Conservation (phyloP, 1,140 invertebrate genomes). For the Meteorus sp. region DNA sequence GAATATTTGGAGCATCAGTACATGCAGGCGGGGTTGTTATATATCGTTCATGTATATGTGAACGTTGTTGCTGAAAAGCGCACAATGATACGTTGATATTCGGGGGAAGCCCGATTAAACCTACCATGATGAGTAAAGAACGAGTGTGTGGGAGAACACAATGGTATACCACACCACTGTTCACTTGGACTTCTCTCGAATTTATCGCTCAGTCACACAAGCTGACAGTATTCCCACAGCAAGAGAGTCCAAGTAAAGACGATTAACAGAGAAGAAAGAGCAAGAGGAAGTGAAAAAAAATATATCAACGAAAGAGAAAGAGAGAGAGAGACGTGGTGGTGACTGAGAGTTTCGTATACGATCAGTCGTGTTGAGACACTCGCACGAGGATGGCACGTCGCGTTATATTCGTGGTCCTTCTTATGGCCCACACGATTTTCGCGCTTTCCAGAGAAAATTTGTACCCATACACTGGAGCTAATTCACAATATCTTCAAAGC, state of each 20-base stretch:
- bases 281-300: background rate
- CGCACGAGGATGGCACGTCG: constrained; percentile 49
- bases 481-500: constrained; percentile 31
- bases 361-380: constrained; percentile 49
- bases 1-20: constrained; percentile 13
- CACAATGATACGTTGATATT: background rate
- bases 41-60: background rate
- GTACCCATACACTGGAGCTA: constrained; percentile 40
- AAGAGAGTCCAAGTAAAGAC: constrained; percentile 12
- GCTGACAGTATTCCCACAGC: constrained; percentile 26
- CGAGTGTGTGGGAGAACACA: background rate
- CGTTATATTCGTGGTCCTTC: constrained; percentile 30
- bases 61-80: constrained; percentile 1
- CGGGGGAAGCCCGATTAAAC: constrained; percentile 14
- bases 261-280: background rate
- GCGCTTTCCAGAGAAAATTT: constrained; percentile 42
- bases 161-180: constrained; percentile 11
- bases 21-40: background rate
- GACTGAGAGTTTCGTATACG: constrained; percentile 33
- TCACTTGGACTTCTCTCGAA: no score
- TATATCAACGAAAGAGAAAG: background rate
- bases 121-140: background rate
- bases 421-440: constrained; percentile 30
- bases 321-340: background rate
- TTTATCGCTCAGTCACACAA: constrained; percentile 44